A percentile compares a stretch with the other conserved stretches of the same genome.
Conservation (phyloP, 2,888 invertebrate species). For the Macropis europaea region DNA sequence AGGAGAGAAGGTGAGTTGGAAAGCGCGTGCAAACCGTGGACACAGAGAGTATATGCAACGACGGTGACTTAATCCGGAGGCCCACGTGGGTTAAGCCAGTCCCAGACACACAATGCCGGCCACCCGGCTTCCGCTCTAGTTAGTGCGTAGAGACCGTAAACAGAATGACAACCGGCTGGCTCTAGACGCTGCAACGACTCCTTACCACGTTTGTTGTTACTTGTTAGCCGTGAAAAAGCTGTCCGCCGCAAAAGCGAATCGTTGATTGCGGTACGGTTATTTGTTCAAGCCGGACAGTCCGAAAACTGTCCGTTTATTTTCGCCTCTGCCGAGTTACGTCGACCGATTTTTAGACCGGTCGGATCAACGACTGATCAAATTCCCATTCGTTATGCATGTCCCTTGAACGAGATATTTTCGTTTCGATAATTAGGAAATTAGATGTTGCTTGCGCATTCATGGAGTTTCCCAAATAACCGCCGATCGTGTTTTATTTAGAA, state of each 20-base stretch:
- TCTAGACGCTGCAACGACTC: slow-evolving; percentile 37
- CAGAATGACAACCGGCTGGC: slow-evolving; percentile 66
- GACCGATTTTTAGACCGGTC: too few species aligned
- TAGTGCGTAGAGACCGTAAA: slow-evolving; percentile 67
- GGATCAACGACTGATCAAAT: too few species aligned
- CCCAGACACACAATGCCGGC: slow-evolving; percentile 68
- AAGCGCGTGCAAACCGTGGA: slow-evolving; percentile 35
- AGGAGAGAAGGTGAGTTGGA: slow-evolving; percentile 17
- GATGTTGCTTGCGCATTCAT: too few species aligned
- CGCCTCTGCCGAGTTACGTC: too few species aligned
- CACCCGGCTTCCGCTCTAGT: slow-evolving; percentile 73
- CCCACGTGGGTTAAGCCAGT: slow-evolving; percentile 55
- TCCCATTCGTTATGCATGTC: too few species aligned
- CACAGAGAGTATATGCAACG: slow-evolving; percentile 36
- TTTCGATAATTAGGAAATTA: too few species aligned
- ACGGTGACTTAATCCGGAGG: slow-evolving; percentile 65
- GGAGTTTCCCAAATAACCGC: too few species aligned
- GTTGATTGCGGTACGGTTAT: not conserved
- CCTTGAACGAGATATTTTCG: too few species aligned
- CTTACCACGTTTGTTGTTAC: slow-evolving; percentile 37
- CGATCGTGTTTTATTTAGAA: too few species aligned
- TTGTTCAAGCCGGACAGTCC: too few species aligned
- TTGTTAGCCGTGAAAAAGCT: slow-evolving; percentile 35
- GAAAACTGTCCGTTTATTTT: too few species aligned
- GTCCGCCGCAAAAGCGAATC: not conserved